These are phyloP conservation scores for Ctenicera cuprea DNA, from an alignment of 2,888 invertebrate species.

Conservation along the genomic window DNA sequence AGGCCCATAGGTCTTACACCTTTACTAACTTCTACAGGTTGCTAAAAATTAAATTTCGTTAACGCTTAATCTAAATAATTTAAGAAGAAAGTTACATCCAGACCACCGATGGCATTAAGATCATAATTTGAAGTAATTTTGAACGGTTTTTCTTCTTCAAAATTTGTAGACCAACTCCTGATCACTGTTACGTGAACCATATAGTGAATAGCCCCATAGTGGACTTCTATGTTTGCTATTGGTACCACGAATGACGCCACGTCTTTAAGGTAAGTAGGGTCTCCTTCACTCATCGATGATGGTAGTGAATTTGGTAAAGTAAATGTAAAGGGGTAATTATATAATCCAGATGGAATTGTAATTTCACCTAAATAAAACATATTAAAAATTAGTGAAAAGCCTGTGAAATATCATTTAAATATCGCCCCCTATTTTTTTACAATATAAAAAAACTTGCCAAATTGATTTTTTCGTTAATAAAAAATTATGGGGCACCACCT, in stretches of 20 bases:
- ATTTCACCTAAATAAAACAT: constrained; percentile 24
- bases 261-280: constrained; percentile 38
- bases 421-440: too few species aligned
- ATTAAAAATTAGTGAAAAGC: too few species aligned
- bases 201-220: constrained; percentile 42
- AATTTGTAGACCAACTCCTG: constrained; percentile 39
- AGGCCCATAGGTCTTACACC: constrained; percentile 38
- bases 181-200: constrained; percentile 28
- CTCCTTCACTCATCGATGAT: constrained; percentile 38
- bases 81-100: constrained; percentile 19
- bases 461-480: too few species aligned
- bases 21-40: constrained; percentile 34
- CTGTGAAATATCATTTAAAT: too few species aligned
- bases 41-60: constrained; percentile 21
- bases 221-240: constrained; percentile 31
- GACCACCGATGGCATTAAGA: constrained; percentile 30
- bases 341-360: constrained; percentile 20
- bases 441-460: too few species aligned
- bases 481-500: too few species aligned
- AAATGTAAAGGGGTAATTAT: constrained; percentile 39
- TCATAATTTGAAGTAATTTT: constrained; percentile 17
- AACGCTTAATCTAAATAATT: neutral
- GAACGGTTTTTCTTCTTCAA: constrained; percentile 15
- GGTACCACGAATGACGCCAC: constrained; percentile 45
- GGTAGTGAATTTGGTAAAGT: constrained; percentile 33